phyloP scores from a whole-genome alignment of 2,888 invertebrate genomes.

The Nephrotoma guestfalica region DNA sequence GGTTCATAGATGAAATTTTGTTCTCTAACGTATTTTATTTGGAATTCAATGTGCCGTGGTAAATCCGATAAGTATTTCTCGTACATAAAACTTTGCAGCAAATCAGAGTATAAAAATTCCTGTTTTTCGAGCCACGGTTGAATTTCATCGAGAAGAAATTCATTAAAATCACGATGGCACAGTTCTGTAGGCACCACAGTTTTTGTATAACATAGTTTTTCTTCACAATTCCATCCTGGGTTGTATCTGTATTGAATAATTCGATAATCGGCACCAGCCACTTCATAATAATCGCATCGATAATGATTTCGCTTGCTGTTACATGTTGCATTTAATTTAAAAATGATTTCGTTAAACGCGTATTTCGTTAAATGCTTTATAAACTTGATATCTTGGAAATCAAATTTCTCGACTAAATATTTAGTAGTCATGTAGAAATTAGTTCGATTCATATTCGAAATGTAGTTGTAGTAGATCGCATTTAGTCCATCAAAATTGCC shows the following conservation, averaged over 20 bases:
- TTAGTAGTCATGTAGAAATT: not conserved
- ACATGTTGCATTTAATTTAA: not conserved
- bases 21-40: not conserved
- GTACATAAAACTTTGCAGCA: not conserved
- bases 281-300: not conserved
- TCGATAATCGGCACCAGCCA: not conserved
- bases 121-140: not conserved
- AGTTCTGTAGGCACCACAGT: conserved; percentile 7
- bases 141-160: conserved; percentile 6
- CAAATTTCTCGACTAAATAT: not conserved
- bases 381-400: not conserved
- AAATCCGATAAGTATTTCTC: not conserved
- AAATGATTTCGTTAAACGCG: not conserved
- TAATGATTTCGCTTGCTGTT: not conserved
- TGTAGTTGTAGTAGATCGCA: not conserved
- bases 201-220: not conserved
- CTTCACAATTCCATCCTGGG: not conserved
- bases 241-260: not conserved
- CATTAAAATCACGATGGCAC: conserved; percentile 10
- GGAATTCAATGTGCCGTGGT: not conserved
- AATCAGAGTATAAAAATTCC: not conserved
- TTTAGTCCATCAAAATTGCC: not conserved
- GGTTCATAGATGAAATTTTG: not conserved
- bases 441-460: not conserved
- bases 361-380: not conserved